These are phyloP conservation scores for Chloroceryle inda DNA, from an alignment of 2,797 vertebrate species.

Conservation along the genomic window DNA sequence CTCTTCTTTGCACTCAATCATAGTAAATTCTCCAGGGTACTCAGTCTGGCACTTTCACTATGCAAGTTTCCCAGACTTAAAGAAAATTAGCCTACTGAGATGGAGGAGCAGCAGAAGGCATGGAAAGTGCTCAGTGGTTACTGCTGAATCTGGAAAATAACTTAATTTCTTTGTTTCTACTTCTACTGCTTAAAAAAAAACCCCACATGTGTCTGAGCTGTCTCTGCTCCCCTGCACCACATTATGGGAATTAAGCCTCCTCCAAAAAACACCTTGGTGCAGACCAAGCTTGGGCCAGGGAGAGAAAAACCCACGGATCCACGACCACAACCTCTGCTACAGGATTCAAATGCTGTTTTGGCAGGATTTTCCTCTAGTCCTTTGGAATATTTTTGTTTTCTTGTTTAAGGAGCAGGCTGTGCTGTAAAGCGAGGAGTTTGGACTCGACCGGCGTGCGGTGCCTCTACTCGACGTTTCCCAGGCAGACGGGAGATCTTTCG, in stretches of 20 bases:
- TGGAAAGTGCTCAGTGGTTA: background rate
- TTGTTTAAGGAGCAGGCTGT: background rate
- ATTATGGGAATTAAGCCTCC: background rate
- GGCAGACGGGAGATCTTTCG: background rate
- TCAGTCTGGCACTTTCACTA: rapidly evolving
- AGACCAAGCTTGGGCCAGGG: rapidly evolving
- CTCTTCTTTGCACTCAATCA: background rate
- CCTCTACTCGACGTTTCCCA: rapidly evolving
- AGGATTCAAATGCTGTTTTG: background rate
- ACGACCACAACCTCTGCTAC: rapidly evolving
- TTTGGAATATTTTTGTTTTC: background rate
- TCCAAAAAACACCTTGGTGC: rapidly evolving
- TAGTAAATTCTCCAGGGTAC: background rate
- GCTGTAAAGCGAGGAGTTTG: rapidly evolving
- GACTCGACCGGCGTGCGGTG: rapidly evolving
- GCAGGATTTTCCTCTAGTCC: background rate
- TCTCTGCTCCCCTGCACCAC: background rate
- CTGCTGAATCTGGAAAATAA: background rate
- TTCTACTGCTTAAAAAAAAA: background rate
- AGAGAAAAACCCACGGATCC: background rate
- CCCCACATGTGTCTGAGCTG: background rate
- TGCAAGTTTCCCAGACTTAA: background rate
- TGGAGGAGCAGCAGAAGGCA: background rate
- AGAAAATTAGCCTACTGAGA: background rate
- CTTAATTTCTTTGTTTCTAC: background rate